Evolutionary conservation across 2,888 invertebrate genomes (phyloP).

Genomic region (Nemurella pictetii): DNA sequence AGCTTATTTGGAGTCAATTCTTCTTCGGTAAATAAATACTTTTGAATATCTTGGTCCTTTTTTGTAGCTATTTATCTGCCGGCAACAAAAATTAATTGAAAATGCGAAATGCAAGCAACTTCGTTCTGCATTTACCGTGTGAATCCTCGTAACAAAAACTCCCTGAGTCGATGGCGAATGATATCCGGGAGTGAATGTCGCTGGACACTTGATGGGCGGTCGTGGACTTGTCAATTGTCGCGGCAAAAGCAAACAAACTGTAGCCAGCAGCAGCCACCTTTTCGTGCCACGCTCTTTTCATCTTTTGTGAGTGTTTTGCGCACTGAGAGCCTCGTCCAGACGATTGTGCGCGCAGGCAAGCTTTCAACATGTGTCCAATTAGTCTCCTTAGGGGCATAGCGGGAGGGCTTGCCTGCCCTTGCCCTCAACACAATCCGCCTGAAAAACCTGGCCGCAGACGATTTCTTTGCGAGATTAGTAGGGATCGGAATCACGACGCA

Average conservation of each 20-base stretch:
- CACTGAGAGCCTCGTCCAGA: neutral
- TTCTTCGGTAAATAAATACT: too few species aligned
- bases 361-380: constrained; percentile 7
- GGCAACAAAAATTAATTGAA: too few species aligned
- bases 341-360: neutral
- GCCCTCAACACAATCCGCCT: neutral
- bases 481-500: neutral
- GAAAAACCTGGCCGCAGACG: neutral
- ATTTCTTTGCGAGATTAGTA: neutral
- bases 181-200: neutral
- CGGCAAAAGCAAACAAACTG: neutral
- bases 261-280: neutral
- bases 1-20: too few species aligned
- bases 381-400: neutral
- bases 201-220: neutral
- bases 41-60: too few species aligned
- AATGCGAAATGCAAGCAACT: too few species aligned
- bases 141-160: too few species aligned
- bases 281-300: neutral
- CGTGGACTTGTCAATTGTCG: constrained; percentile 6
- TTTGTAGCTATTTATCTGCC: too few species aligned
- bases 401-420: neutral
- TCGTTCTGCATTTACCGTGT: too few species aligned
- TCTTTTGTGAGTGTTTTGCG: neutral
- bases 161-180: too few species aligned